phyloP scores from a whole-genome alignment of 2,888 invertebrate species.

The Cephus nigrinus region DNA sequence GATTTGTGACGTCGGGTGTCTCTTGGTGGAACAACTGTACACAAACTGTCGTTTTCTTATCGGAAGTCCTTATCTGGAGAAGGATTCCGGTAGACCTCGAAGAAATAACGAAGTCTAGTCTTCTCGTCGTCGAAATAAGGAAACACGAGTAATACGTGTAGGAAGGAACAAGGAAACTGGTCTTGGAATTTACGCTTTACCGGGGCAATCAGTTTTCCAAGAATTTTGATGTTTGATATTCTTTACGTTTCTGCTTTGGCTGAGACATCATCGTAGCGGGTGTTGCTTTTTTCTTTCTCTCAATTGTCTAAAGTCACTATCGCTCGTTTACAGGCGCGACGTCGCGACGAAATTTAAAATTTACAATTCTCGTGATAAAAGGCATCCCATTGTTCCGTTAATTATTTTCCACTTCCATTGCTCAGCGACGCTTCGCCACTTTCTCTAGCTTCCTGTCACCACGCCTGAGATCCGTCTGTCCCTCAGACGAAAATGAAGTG shows the following conservation, averaged over 20 bases:
- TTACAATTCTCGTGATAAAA: neutral
- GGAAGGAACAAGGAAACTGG: neutral
- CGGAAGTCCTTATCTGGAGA: neutral
- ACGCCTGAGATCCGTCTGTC: neutral
- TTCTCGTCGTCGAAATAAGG: neutral
- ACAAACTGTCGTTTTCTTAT: neutral
- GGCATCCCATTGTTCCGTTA: neutral
- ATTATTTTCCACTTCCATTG: neutral
- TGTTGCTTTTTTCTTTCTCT: neutral
- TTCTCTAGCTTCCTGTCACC: neutral
- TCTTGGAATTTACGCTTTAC: neutral
- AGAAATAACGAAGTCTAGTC: neutral
- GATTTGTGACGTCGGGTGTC: neutral
- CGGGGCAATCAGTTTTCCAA: neutral
- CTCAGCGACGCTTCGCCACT: neutral
- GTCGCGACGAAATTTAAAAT: neutral
- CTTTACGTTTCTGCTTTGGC: neutral
- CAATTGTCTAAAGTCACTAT: neutral
- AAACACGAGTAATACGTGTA: neutral
- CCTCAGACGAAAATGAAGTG: constrained; percentile 55
- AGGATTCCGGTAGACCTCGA: neutral
- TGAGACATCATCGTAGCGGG: neutral
- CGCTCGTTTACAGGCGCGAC: neutral
- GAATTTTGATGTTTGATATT: neutral
- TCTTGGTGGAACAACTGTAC: neutral